A percentile compares a stretch with the other conserved stretches of the same genome.
Conservation (phyloP, 2,888 invertebrate genomes). For the Chironomus tentans region DNA sequence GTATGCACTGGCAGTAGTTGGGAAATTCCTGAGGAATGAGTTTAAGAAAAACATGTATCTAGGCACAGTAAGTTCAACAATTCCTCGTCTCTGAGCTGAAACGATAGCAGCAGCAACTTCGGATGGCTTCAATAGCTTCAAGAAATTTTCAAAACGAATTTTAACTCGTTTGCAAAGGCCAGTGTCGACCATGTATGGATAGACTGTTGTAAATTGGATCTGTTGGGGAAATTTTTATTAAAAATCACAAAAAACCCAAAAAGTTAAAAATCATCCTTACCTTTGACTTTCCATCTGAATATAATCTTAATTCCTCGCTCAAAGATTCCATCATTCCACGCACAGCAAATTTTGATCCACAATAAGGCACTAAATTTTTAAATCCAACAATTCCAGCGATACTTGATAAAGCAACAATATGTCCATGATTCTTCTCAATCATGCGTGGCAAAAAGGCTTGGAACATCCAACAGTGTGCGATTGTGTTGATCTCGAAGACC, state of each 20-base stretch:
- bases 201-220: conserved; percentile 74
- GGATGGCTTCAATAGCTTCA: conserved; percentile 54
- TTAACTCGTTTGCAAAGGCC: conserved; percentile 70
- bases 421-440: conserved; percentile 65
- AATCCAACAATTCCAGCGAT: conserved; percentile 67
- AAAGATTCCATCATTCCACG: conserved; percentile 70
- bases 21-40: conserved; percentile 6
- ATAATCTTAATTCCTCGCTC: conserved; percentile 60
- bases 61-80: conserved; percentile 43
- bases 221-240: conserved; percentile 33
- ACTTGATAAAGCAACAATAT: conserved; percentile 67
- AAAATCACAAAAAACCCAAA: neutral
- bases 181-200: conserved; percentile 81
- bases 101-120: conserved; percentile 58
- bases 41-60: conserved; percentile 11
- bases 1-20: neutral
- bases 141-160: conserved; percentile 56
- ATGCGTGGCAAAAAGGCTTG: conserved; percentile 70
- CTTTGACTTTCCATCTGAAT: conserved; percentile 2
- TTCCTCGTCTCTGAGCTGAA: conserved; percentile 54
- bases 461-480: conserved; percentile 67
- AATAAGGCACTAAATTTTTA: conserved; percentile 69
- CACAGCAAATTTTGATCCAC: conserved; percentile 75
- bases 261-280: neutral
- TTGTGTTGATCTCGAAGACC: conserved; percentile 64